Evolutionary conservation across 1,140 invertebrate species (phyloP).

Genomic region (Diachasma alloeum): DNA sequence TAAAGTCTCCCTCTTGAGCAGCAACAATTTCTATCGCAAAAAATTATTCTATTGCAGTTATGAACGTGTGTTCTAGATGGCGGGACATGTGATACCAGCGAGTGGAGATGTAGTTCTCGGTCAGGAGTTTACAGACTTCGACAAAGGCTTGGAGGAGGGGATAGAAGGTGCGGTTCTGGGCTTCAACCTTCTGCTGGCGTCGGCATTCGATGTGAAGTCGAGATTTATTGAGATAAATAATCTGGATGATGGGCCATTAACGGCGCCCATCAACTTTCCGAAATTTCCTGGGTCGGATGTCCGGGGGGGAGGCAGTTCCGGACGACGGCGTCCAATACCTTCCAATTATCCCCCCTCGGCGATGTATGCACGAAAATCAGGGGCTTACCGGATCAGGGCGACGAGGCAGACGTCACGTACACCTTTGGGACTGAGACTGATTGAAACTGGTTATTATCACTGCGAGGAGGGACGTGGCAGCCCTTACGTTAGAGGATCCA

Average conservation of each 20-base stretch:
- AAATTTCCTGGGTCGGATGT: not conserved
- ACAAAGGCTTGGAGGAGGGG: conserved; percentile 71
- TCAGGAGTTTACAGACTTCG: conserved; percentile 72
- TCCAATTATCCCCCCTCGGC: not conserved
- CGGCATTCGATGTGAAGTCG: conserved; percentile 59
- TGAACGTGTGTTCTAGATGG: conserved; percentile 58
- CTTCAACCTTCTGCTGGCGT: conserved; percentile 71
- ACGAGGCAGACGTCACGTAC: not conserved
- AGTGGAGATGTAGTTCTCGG: conserved; percentile 73
- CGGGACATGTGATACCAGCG: conserved; percentile 64
- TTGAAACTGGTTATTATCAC: conserved; percentile 58
- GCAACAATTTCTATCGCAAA: not conserved
- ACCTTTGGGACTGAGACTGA: conserved; percentile 61
- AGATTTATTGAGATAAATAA: conserved; percentile 20
- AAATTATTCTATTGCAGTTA: not conserved
- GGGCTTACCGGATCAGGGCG: not conserved
- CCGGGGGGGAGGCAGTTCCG: not conserved
- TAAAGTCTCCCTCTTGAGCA: too few species aligned
- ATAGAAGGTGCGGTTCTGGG: conserved; percentile 74
- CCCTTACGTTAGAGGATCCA: conserved; percentile 56
- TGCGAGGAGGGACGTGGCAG: conserved; percentile 65
- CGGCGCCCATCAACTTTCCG: not conserved
- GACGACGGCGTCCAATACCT: not conserved
- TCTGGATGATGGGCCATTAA: not conserved
- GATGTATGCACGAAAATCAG: not conserved